Percentiles rank a stretch among this genome's conserved stretches.
Conservation (phyloP, 2,797 vertebrate species). For the Rhynchotus rufescens region DNA sequence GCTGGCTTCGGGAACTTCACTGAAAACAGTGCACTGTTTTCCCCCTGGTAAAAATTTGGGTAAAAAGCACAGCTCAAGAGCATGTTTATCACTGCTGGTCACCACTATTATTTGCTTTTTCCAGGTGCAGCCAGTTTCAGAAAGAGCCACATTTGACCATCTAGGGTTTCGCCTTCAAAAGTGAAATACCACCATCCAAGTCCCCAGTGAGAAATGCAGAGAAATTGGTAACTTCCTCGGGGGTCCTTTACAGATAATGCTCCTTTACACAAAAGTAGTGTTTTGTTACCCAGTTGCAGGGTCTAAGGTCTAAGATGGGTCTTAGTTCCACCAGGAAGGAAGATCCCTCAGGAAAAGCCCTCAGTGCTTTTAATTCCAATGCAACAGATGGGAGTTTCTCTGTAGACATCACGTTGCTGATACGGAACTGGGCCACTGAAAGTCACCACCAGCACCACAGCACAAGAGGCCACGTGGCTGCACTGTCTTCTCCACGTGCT, state of each 20-base stretch:
- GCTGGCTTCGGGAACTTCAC: not conserved
- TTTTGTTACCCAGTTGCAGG: not conserved
- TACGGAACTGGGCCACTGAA: not conserved
- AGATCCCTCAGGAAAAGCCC: not conserved
- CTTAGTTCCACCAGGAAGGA: not conserved
- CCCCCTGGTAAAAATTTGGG: not conserved
- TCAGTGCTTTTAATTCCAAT: constrained; percentile 66
- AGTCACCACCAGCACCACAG: not conserved
- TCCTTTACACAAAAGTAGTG: not conserved
- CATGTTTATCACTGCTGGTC: not conserved
- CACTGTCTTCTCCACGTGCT: not conserved
- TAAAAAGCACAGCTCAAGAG: not conserved
- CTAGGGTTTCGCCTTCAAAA: not conserved
- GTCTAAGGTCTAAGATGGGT: not conserved
- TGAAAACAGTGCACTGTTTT: not conserved
- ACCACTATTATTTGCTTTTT: not conserved
- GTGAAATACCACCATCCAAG: not conserved
- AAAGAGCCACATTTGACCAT: not conserved
- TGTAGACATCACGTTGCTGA: not conserved
- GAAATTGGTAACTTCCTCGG: not conserved
- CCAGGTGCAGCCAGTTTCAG: not conserved
- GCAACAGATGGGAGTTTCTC: constrained; percentile 68
- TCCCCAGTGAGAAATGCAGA: not conserved
- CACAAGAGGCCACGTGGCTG: not conserved
- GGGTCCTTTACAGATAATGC: not conserved